phyloP scores from a whole-genome alignment of 2,888 invertebrate species.

The Mythimna pallens region DNA sequence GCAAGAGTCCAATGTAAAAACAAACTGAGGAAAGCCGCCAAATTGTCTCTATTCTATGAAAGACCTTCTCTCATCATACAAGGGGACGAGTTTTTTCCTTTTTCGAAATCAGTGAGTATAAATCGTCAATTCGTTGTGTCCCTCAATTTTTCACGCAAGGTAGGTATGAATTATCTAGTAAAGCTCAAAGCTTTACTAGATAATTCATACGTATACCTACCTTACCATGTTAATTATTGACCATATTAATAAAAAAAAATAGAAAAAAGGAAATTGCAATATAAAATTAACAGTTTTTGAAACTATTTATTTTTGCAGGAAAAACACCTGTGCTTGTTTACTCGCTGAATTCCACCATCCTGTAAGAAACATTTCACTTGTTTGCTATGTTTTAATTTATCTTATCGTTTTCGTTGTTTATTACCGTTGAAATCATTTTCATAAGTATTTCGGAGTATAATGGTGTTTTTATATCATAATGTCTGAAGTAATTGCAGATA shows the following conservation, averaged over 20 bases:
- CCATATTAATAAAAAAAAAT: too few species aligned
- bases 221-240: too few species aligned
- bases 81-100: constrained; percentile 34
- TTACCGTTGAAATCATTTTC: constrained; percentile 14
- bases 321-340: constrained; percentile 35
- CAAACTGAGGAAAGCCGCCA: constrained; percentile 67
- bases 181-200: too few species aligned
- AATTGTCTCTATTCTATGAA: constrained; percentile 64
- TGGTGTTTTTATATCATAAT: not conserved
- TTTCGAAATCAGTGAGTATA: constrained; percentile 41
- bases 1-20: constrained; percentile 82
- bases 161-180: constrained; percentile 28
- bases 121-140: constrained; percentile 55
- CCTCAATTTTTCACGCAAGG: constrained; percentile 47
- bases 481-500: constrained; percentile 11
- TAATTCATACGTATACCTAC: too few species aligned
- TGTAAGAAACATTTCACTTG: constrained; percentile 28
- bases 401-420: constrained; percentile 43
- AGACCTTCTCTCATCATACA: constrained; percentile 50
- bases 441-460: not conserved
- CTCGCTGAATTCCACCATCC: constrained; percentile 23
- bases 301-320: constrained; percentile 22
- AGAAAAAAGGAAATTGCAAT: constrained; percentile 7
- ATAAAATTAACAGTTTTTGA: constrained; percentile 5
- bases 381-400: constrained; percentile 41